Percentiles rank a stretch among this genome's conserved stretches.
These are phyloP conservation scores for Atrina japonica DNA, from an alignment of 2,888 invertebrate genomes.

Conservation along the genomic window DNA sequence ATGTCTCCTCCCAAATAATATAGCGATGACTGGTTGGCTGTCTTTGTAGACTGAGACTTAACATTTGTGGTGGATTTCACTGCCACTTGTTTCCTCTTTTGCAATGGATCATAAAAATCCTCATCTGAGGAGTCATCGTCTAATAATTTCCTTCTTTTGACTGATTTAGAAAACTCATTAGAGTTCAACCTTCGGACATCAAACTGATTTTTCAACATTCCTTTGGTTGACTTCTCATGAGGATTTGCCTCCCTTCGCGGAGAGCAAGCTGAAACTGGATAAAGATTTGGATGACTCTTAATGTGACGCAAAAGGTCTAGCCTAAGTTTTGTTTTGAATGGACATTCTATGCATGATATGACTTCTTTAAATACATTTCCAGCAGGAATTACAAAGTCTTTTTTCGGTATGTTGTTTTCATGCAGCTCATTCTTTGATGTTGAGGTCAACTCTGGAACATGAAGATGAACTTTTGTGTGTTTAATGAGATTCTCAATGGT, in stretches of 20 bases:
- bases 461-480: constrained; percentile 24
- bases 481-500: constrained; percentile 25
- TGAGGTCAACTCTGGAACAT: background rate
- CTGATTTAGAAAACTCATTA: background rate
- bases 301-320: constrained; percentile 55
- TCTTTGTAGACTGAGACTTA: background rate
- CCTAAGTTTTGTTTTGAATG: constrained; percentile 54
- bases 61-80: constrained; percentile 14
- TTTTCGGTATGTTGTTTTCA: constrained; percentile 25
- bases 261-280: constrained; percentile 40
- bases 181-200: constrained; percentile 8
- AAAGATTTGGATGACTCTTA: constrained; percentile 55
- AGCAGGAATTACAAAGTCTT: constrained; percentile 53
- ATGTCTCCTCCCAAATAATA: constrained; percentile 56
- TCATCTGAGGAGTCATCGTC: background rate
- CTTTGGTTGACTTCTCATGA: constrained; percentile 22
- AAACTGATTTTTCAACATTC: constrained; percentile 31
- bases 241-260: constrained; percentile 17
- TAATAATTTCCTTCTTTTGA: background rate
- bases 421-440: background rate
- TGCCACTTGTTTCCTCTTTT: constrained; percentile 25
- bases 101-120: background rate
- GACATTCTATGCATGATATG: constrained; percentile 64
- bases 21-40: background rate
- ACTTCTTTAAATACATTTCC: constrained; percentile 61